phyloP scores from a whole-genome alignment of 2,888 invertebrate genomes.

The Galeopsomyia nigrocyanea region DNA sequence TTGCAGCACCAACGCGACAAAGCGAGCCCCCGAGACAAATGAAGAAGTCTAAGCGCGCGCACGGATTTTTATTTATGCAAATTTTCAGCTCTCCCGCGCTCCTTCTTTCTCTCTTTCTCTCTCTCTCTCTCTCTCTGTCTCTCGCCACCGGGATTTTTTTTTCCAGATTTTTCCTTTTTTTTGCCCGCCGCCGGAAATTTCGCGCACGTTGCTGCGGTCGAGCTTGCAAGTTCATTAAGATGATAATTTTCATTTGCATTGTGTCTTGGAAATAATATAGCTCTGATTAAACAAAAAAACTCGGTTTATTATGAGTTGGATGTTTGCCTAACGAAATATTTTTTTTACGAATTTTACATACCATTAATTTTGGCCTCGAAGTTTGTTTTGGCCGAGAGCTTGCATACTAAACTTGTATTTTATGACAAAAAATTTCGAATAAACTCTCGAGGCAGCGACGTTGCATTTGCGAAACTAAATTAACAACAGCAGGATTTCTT shows the following conservation, averaged over 20 bases:
- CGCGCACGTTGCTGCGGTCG: not conserved
- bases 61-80: slow-evolving; percentile 47
- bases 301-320: slow-evolving; percentile 8
- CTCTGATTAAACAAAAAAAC: slow-evolving; percentile 19
- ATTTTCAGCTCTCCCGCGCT: slow-evolving; percentile 27
- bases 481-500: too few species aligned
- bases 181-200: not conserved
- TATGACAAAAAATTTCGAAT: too few species aligned
- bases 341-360: too few species aligned
- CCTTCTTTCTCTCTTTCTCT: too few species aligned
- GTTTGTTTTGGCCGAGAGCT: too few species aligned
- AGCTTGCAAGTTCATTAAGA: slow-evolving; percentile 36
- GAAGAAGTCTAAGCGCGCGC: slow-evolving; percentile 40
- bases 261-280: slow-evolving; percentile 15
- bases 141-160: slow-evolving; percentile 16
- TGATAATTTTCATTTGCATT: slow-evolving; percentile 25
- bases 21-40: slow-evolving; percentile 43
- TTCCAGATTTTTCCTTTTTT: not conserved
- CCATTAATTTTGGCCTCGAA: too few species aligned
- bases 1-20: slow-evolving; percentile 24
- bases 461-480: too few species aligned
- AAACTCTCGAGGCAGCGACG: too few species aligned
- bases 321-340: not conserved
- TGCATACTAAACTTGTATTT: too few species aligned
- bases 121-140: not conserved